Evolutionary conservation across 2,797 vertebrate species (phyloP), one percentile per base, ranked within the genome.

Genomic region (Hydrophis major): DNA sequence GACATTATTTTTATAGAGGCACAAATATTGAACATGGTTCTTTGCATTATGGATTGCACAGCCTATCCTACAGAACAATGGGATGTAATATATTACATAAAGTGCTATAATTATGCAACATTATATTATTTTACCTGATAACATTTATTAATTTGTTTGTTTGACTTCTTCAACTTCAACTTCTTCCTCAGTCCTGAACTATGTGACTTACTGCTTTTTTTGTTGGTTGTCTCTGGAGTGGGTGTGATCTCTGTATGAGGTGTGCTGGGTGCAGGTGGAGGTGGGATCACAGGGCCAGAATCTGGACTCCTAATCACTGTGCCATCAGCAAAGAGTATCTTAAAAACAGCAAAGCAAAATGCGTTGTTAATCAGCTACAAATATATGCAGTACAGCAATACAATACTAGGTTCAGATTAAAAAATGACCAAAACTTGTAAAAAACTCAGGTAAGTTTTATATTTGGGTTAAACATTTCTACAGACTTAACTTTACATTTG

Each of bases 311-410:
- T 96, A 95, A 97, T 98, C 88, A 98, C 97, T 4, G 98, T 95
- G 6, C 98, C 98, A 92, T 99, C 98, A 91, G 99, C 97, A 98
- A 99, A 99, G 86, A 99, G 97, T 94, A 99, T 95, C 99, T 99
- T 93, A 61, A 93, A 88, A 88, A 90, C 87, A 94, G 59, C 63
- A 92, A 55, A 66, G 92, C 6, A 92, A 25, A 90, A 28, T 50
- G 50, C 59, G 0, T 42, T 32, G 12, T 94, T 92, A 93, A 92
- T 93, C 89, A 56, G 0, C 87, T 91, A 94, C 27, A 91, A 90
- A 69, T 1, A 66, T 60, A 10, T 20, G 55, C 16, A 56, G 11
- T 74, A 56, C 7, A 86, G 13, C 4, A 88, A 88, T 37, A 78
- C 16, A 87, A 10, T 27, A 37, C 14, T 88, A 25, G 22, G n/a